A percentile compares a stretch with the other conserved stretches of the same genome.
These are phyloP conservation scores for Cataglyphis altisquamis DNA, from an alignment of 2,888 invertebrate species.

Conservation along the genomic window DNA sequence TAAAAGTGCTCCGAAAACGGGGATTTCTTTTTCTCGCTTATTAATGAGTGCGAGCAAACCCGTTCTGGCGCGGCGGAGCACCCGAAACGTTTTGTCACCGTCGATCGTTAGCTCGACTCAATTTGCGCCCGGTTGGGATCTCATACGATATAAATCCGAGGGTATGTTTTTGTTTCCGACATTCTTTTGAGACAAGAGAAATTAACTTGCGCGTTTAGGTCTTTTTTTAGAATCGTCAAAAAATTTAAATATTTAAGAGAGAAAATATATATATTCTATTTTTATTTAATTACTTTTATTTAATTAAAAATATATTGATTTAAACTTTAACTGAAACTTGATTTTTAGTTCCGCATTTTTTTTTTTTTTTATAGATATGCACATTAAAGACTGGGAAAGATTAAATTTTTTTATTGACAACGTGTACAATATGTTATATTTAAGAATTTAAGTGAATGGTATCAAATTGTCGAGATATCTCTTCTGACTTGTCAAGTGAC, in stretches of 20 bases:
- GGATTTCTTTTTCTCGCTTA: constrained; percentile 67
- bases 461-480: background rate
- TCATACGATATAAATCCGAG: constrained; percentile 14
- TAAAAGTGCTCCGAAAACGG: constrained; percentile 75
- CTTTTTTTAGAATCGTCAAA: background rate
- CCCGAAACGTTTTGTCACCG: constrained; percentile 53
- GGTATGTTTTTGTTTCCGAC: background rate
- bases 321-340: background rate
- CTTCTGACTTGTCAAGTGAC: background rate
- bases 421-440: background rate
- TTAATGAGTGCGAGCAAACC: constrained; percentile 64
- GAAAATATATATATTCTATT: background rate
- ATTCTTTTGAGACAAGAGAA: constrained; percentile 22
- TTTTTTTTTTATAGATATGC: background rate
- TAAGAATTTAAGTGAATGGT: background rate
- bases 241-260: background rate
- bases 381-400: background rate
- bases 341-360: background rate
- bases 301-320: constrained; percentile 3
- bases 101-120: constrained; percentile 51
- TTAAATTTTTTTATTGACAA: background rate
- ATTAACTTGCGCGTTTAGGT: background rate
- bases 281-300: background rate
- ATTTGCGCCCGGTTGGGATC: constrained; percentile 24
- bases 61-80: constrained; percentile 33